phyloP scores from a whole-genome alignment of 2,888 invertebrate species.

The Lepetodrilus schrolli region DNA sequence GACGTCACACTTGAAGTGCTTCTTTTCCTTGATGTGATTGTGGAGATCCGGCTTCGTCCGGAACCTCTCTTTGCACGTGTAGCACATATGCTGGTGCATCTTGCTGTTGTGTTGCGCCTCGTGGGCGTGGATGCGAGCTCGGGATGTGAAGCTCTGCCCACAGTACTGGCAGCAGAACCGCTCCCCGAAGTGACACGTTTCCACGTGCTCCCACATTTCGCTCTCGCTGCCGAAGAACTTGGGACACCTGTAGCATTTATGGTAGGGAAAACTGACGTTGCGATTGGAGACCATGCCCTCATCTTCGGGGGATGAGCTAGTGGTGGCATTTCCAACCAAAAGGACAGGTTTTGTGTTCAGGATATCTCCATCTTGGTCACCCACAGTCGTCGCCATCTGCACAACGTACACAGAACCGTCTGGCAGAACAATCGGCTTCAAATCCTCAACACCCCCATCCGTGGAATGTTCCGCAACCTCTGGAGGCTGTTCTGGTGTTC shows the following conservation, averaged over 20 bases:
- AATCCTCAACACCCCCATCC: background rate
- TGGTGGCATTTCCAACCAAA: background rate
- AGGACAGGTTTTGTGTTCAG: background rate
- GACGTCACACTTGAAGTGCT: background rate
- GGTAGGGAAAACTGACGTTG: background rate
- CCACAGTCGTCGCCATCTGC: no score
- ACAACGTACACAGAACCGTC: background rate
- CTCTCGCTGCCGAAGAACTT: background rate
- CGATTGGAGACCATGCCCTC: no score
- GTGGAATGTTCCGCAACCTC: background rate
- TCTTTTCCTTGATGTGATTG: background rate
- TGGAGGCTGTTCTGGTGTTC: background rate
- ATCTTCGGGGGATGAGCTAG: background rate
- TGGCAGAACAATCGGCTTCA: background rate
- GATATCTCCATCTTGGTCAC: background rate
- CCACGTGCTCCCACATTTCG: background rate
- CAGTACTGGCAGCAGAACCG: background rate
- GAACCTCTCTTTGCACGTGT: background rate
- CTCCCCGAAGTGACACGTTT: background rate
- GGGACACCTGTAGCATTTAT: constrained; percentile 1
- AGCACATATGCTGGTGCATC: background rate
- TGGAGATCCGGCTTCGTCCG: background rate
- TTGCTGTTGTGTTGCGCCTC: background rate
- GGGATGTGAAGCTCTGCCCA: background rate
- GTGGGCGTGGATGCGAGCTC: background rate